Evolutionary conservation across 2,888 invertebrate species (phyloP), one percentile per base, ranked within the genome.

Genomic region (Reticulitermes lucifugus): DNA sequence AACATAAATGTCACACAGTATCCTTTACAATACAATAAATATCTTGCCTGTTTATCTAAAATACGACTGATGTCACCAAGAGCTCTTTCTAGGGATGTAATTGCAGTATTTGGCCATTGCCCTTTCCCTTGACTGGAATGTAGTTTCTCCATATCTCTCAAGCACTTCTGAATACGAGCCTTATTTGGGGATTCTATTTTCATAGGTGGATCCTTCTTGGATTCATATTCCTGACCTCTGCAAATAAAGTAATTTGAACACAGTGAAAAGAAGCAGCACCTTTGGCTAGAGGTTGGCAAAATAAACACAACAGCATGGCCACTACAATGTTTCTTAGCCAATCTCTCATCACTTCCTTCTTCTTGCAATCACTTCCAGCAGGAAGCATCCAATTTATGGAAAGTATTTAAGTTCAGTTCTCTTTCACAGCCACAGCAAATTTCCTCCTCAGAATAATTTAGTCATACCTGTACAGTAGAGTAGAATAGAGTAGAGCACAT

Each of bases 161-260:
- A 88, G 87, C 91, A 91, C 87, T 92, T 91, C 7, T 90, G 89
- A 51, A 92, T 90, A 87, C 92, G 92, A 0, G 90, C 88, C 87
- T 91, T 91, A 85, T 91, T 90, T 2, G 90, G 88, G 0, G 91
- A 90, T 46, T 91, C 91, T 0, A 89, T 86, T 25, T 88, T 88
- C 1, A 87, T 86, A 2, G 89, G 87, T 59, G 89, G 89, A 85
- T 91, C 91, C 85, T 90, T 89, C 9, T 89, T 89, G 6, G 91
- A 92, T 88, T 94, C 94, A 91, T 93, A 95, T 88, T 95, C 94
- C 86, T 91, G 89, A 88, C 94, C 92, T 88, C 93, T 92, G 89
- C 29, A 89, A 89, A 85, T 46, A 46, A 46, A 46, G 35, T 46
- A 3, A 46, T 46, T 46, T 46, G 12, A 9, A 46, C 46, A 46